phyloP scores from a whole-genome alignment of 1,140 invertebrate genomes.

The Hycleus cichorii region DNA sequence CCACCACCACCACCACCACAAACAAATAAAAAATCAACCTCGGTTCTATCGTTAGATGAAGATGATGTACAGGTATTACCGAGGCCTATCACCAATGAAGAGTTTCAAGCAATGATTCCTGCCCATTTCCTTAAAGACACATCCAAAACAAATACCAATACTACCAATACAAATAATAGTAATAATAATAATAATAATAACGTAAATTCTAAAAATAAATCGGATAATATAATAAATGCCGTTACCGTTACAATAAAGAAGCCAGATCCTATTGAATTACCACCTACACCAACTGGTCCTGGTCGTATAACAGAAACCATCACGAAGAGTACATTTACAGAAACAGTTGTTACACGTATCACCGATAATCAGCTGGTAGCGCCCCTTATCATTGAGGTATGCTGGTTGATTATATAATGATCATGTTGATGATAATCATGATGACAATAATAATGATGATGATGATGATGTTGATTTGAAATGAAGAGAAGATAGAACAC shows the following conservation, averaged over 20 bases:
- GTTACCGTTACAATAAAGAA: constrained; percentile 64
- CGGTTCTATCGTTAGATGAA: constrained; percentile 33
- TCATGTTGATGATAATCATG: not conserved
- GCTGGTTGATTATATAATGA: constrained; percentile 15
- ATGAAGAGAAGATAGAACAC: too few relatives aligned
- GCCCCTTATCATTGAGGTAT: constrained; percentile 81
- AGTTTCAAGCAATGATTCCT: constrained; percentile 90
- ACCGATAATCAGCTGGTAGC: constrained; percentile 81
- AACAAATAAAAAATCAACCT: constrained; percentile 34
- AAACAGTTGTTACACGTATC: constrained; percentile 85
- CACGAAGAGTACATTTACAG: constrained; percentile 89
- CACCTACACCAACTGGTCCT: constrained; percentile 71
- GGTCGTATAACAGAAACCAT: constrained; percentile 86
- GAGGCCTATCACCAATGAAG: constrained; percentile 81
- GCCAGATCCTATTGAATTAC: constrained; percentile 62
- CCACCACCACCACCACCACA: constrained; percentile 29
- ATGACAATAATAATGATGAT: not conserved
- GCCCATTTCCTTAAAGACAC: constrained; percentile 65
- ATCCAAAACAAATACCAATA: constrained; percentile 39
- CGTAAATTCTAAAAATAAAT: constrained; percentile 40
- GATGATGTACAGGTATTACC: constrained; percentile 50
- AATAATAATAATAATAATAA: constrained; percentile 31
- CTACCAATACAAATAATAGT: constrained; percentile 23
- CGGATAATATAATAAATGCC: constrained; percentile 11
- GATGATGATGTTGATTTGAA: not conserved